phyloP scores from a whole-genome alignment of 2,888 invertebrate genomes.

The Celastrina argiolus region DNA sequence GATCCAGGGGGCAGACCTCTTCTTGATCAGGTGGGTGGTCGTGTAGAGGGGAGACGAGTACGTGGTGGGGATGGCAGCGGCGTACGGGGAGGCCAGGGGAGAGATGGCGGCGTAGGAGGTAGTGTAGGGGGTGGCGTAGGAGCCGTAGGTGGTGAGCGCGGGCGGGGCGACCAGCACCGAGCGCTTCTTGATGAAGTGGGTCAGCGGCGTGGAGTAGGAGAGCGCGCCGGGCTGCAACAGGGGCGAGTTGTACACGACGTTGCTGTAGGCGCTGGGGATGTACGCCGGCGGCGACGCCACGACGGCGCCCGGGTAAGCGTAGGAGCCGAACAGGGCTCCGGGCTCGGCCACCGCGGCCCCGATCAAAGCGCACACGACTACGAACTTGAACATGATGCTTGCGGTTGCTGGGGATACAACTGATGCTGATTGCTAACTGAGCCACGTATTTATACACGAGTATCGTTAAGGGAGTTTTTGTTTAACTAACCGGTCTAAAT shows the following conservation, averaged over 20 bases:
- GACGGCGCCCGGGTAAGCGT: slow-evolving; percentile 41
- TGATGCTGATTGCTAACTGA: slow-evolving; percentile 44
- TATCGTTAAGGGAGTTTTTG: slow-evolving; percentile 5
- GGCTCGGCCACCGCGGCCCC: slow-evolving; percentile 70
- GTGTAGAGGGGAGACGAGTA: slow-evolving; percentile 33
- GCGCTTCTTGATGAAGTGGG: slow-evolving; percentile 52
- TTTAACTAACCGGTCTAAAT: slow-evolving; percentile 4
- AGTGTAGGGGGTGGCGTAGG: slow-evolving; percentile 44
- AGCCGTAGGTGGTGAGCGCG: slow-evolving; percentile 19
- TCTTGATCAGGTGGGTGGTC: slow-evolving; percentile 50
- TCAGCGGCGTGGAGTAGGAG: slow-evolving; percentile 45
- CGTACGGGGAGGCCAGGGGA: slow-evolving; percentile 40
- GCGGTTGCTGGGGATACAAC: slow-evolving; percentile 56
- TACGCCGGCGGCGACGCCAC: slow-evolving; percentile 49
- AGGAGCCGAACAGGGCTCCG: slow-evolving; percentile 24
- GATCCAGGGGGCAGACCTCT: slow-evolving; percentile 44
- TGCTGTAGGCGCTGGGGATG: slow-evolving; percentile 53
- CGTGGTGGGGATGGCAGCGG: slow-evolving; percentile 11
- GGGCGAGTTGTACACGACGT: slow-evolving; percentile 55
- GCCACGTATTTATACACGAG: slow-evolving; percentile 5
- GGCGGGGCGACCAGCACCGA: slow-evolving; percentile 35
- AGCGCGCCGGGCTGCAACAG: slow-evolving; percentile 54
- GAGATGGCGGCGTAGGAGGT: slow-evolving; percentile 40
- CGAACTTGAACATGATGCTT: slow-evolving; percentile 69
- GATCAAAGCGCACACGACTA: slow-evolving; percentile 78